These are phyloP conservation scores for Drosophila bunnanda DNA, from an alignment of 2,888 invertebrate species.

Conservation along the genomic window DNA sequence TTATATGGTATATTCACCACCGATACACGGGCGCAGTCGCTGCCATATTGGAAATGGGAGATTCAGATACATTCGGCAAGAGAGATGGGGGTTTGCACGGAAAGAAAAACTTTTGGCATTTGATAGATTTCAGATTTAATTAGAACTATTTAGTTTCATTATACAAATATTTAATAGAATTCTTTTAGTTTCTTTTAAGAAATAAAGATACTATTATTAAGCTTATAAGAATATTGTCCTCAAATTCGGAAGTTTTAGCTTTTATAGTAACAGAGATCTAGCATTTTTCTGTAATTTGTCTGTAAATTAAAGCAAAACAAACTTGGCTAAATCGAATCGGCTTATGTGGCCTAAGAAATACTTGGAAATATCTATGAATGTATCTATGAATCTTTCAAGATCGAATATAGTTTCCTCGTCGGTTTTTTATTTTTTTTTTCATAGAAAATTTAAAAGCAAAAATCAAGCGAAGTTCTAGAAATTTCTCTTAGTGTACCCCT, in stretches of 20 bases:
- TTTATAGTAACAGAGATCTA: too few species aligned
- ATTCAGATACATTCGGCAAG: slow-evolving; percentile 4
- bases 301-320: too few species aligned
- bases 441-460: too few species aligned
- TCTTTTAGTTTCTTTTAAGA: neutral
- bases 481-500: too few species aligned
- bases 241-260: neutral
- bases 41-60: slow-evolving; percentile 70
- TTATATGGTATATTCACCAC: slow-evolving; percentile 5
- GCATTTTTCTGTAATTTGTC: too few species aligned
- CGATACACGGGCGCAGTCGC: slow-evolving; percentile 39
- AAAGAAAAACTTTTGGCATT: neutral
- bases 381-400: too few species aligned
- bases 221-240: neutral
- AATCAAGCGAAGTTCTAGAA: too few species aligned
- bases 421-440: too few species aligned
- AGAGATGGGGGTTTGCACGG: slow-evolving; percentile 1
- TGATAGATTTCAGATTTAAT: neutral
- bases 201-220: neutral
- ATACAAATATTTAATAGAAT: neutral
- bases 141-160: neutral
- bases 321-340: too few species aligned
- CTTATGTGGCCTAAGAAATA: too few species aligned
- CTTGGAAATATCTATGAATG: too few species aligned
- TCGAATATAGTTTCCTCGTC: neutral